phyloP scores from a whole-genome alignment of 92 coral and sea anemone species.

The Epizoanthus stellaris region DNA sequence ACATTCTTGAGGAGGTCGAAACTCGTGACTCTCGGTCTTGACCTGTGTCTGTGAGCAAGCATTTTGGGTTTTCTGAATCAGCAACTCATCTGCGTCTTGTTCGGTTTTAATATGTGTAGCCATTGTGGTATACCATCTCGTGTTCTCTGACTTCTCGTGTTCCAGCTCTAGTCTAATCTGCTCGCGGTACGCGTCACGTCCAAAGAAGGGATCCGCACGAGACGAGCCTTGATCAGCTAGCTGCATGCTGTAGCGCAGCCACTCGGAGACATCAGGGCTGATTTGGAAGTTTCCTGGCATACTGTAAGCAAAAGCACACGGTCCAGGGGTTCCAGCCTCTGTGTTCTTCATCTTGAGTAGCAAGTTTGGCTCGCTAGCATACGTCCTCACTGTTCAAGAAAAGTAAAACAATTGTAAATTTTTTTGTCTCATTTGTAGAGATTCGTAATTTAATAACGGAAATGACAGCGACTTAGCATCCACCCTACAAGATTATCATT shows the following conservation, averaged over 20 bases:
- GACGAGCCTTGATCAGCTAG: slow-evolving; percentile 54
- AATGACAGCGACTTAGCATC: too few relatives aligned
- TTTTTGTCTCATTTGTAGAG: not conserved
- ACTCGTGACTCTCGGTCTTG: slow-evolving; percentile 10
- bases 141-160: not conserved
- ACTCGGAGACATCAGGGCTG: slow-evolving; percentile 53
- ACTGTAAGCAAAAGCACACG: slow-evolving; percentile 42
- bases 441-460: too few relatives aligned
- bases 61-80: slow-evolving; percentile 49
- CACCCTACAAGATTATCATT: too few relatives aligned
- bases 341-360: slow-evolving; percentile 61
- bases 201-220: slow-evolving; percentile 52
- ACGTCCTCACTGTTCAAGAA: slow-evolving; percentile 64
- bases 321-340: slow-evolving; percentile 14
- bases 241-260: slow-evolving; percentile 75
- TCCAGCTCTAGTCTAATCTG: slow-evolving; percentile 35
- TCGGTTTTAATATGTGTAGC: slow-evolving; percentile 9
- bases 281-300: slow-evolving; percentile 34
- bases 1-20: slow-evolving; percentile 1
- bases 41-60: slow-evolving; percentile 12
- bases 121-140: slow-evolving; percentile 24
- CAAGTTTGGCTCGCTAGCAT: slow-evolving; percentile 78
- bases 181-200: slow-evolving; percentile 44
- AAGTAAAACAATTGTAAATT: not conserved
- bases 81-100: slow-evolving; percentile 41